phyloP scores from a whole-genome alignment of 2,797 vertebrate species.

The Pelochelys cantorii region DNA sequence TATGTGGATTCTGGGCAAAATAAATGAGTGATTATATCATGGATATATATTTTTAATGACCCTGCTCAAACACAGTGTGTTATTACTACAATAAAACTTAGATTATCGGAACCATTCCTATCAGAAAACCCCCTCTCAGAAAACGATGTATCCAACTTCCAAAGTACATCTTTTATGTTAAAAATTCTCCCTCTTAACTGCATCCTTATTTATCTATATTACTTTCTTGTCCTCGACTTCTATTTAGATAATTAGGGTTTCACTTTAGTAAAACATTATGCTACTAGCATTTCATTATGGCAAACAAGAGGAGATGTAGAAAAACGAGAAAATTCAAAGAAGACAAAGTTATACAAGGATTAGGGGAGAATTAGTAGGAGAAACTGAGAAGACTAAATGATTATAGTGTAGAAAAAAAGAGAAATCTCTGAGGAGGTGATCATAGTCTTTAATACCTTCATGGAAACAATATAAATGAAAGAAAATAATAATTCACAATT shows the following conservation, averaged over 20 bases:
- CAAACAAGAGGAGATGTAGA: neutral
- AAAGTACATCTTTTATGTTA: neutral
- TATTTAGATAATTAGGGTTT: neutral
- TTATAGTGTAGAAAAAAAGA: neutral
- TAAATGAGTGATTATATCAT: neutral
- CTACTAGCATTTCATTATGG: neutral
- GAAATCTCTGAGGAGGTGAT: neutral
- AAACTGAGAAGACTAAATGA: neutral
- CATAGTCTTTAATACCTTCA: neutral
- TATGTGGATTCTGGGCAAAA: neutral
- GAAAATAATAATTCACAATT: slow-evolving; percentile 8
- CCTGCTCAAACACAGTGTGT: neutral
- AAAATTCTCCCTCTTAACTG: neutral
- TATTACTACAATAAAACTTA: neutral
- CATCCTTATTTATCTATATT: neutral
- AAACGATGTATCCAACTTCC: neutral
- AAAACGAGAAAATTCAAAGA: neutral
- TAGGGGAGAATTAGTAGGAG: neutral
- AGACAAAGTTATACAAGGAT: neutral
- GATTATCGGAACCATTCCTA: slow-evolving; percentile 8
- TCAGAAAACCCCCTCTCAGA: neutral
- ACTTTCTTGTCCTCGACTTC: neutral
- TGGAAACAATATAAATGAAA: neutral
- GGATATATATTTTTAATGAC: neutral
- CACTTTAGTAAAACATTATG: neutral